Conservation (phyloP, 2,888 invertebrate species). For the Elmis aenea region DNA sequence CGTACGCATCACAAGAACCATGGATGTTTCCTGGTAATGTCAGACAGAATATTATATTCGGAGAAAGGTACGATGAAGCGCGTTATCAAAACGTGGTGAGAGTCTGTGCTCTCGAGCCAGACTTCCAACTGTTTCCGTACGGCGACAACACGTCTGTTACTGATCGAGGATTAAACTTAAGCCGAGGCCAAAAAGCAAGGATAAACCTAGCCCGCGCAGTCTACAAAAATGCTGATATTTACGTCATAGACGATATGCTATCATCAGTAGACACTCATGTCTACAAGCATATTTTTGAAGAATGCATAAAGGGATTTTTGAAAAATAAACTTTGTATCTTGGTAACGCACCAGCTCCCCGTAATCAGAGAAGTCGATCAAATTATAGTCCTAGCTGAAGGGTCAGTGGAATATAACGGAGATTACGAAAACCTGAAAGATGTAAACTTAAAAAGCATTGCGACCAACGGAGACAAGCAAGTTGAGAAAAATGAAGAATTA, state of each 20-base stretch:
- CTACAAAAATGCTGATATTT: conserved; percentile 68
- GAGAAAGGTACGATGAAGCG: conserved; percentile 52
- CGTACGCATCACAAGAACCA: conserved; percentile 56
- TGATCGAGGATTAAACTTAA: conserved; percentile 70
- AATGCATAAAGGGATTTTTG: conserved; percentile 58
- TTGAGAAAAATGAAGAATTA: too few species aligned
- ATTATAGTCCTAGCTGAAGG: conserved; percentile 54
- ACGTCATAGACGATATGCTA: conserved; percentile 70
- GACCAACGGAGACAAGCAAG: neutral
- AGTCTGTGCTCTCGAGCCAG: conserved; percentile 57
- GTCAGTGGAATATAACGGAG: conserved; percentile 54
- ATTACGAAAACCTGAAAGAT: conserved; percentile 44
- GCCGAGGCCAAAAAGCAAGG: conserved; percentile 74
- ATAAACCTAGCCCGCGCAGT: conserved; percentile 70
- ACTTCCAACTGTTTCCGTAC: conserved; percentile 65
- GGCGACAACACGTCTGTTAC: conserved; percentile 72
- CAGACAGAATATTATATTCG: conserved; percentile 72
- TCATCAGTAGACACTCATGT: conserved; percentile 73
- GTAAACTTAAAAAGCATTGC: conserved; percentile 3
- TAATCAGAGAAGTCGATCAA: conserved; percentile 48
- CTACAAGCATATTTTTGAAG: conserved; percentile 62
- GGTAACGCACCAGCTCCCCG: conserved; percentile 63
- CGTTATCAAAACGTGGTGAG: conserved; percentile 55
- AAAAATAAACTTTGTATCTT: conserved; percentile 54
- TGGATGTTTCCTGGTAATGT: conserved; percentile 57